Conservation (phyloP, 2,113 vertebrate species). For the Clupea harengus region DNA sequence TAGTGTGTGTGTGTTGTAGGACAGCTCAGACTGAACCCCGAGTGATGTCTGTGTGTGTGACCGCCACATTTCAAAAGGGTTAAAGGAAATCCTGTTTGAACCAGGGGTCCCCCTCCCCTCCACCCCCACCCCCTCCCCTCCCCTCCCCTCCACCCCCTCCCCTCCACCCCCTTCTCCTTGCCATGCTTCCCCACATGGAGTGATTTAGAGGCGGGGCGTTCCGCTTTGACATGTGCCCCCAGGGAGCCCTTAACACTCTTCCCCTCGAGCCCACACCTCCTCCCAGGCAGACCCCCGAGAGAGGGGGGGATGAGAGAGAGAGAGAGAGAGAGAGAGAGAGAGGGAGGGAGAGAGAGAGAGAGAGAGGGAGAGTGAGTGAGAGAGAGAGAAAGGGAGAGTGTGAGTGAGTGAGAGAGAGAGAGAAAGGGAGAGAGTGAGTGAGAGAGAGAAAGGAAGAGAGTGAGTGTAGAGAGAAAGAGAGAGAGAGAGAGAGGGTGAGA, state of each 20-base stretch:
- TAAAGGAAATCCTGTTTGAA: slow-evolving; percentile 58
- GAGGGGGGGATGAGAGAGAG: background rate
- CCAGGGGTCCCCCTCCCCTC: slow-evolving; percentile 18
- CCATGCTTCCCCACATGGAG: slow-evolving; percentile 67
- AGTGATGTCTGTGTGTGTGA: slow-evolving; percentile 43
- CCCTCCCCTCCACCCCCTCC: background rate
- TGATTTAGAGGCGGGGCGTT: slow-evolving; percentile 68
- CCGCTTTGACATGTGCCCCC: slow-evolving; percentile 47
- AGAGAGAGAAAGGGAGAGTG: background rate
- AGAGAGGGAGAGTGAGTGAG: background rate
- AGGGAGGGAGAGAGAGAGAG: background rate
- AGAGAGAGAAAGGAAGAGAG: background rate
- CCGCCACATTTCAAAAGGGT: slow-evolving; percentile 23
- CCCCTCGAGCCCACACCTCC: slow-evolving; percentile 32
- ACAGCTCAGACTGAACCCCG: background rate
- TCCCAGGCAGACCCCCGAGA: background rate
- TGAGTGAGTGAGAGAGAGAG: too few species aligned
- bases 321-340: background rate
- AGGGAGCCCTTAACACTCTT: slow-evolving; percentile 60
- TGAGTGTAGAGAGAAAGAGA: background rate
- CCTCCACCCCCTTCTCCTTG: slow-evolving; percentile 45
- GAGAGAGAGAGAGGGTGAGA: background rate
- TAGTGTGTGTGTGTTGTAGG: background rate
- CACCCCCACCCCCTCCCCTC: background rate
- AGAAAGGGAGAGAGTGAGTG: background rate